These are phyloP conservation scores for Dasyurus viverrinus DNA, from an alignment of 2,113 vertebrate genomes.

Conservation along the genomic window DNA sequence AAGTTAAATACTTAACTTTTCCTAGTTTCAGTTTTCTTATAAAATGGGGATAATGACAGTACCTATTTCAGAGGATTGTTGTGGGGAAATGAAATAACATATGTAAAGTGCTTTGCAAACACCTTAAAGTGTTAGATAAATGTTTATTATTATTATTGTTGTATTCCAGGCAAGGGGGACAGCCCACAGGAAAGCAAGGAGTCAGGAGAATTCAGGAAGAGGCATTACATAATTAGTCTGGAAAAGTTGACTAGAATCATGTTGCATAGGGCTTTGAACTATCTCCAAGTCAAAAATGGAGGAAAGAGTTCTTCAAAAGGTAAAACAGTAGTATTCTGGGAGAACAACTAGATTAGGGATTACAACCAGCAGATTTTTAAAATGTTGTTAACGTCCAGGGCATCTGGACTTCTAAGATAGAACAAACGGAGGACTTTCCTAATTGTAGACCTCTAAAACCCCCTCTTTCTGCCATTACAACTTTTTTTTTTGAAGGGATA, in stretches of 20 bases:
- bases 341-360: neutral
- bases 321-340: neutral
- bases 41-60: neutral
- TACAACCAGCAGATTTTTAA: neutral
- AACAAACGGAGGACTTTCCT: neutral
- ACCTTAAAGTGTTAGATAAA: neutral
- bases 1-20: neutral
- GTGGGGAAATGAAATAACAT: neutral
- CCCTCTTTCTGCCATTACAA: neutral
- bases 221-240: neutral
- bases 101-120: neutral
- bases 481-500: neutral
- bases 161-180: neutral
- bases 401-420: neutral
- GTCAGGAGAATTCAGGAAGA: neutral
- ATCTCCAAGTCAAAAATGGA: neutral
- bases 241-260: neutral
- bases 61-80: neutral
- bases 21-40: neutral
- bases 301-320: neutral
- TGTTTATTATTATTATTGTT: too few species aligned
- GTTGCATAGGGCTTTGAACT: neutral
- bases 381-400: neutral
- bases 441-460: neutral
- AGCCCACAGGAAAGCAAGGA: neutral